These are phyloP conservation scores for Morpho helenor DNA, from an alignment of 2,888 invertebrate species.

Conservation along the genomic window DNA sequence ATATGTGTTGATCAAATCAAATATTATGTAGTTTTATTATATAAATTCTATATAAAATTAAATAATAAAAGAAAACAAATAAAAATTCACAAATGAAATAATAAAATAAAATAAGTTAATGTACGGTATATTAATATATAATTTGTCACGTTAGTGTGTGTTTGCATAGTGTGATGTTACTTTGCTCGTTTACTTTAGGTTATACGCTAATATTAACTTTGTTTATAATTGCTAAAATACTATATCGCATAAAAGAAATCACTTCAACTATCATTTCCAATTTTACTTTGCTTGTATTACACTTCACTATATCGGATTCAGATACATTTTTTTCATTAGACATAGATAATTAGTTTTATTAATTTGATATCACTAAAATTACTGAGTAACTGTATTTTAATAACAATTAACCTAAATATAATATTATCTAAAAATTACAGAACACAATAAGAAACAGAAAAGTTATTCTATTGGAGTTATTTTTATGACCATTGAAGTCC, in stretches of 20 bases:
- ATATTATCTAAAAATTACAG: background rate
- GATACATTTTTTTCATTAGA: conserved; percentile 5
- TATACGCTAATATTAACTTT: conserved; percentile 1
- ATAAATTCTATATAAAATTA: too few species aligned
- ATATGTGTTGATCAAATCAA: too few species aligned
- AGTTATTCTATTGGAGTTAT: too few species aligned
- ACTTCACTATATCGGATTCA: conserved; percentile 10
- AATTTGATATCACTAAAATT: background rate
- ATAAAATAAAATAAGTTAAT: too few species aligned
- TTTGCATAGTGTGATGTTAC: background rate
- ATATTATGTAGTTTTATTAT: too few species aligned
- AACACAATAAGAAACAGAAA: background rate
- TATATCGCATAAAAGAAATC: background rate
- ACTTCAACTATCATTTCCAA: background rate
- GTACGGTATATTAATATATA: too few species aligned
- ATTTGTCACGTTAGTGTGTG: background rate
- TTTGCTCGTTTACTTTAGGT: conserved; percentile 5
- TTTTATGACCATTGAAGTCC: too few species aligned
- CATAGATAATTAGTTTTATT: background rate
- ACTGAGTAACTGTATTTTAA: too few species aligned
- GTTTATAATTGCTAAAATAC: background rate
- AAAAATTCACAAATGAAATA: too few species aligned
- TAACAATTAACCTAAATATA: too few species aligned
- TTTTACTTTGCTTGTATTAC: conserved; percentile 8
- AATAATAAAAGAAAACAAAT: too few species aligned